Conservation (phyloP, 2,113 vertebrate genomes). For the Canis aureus region DNA sequence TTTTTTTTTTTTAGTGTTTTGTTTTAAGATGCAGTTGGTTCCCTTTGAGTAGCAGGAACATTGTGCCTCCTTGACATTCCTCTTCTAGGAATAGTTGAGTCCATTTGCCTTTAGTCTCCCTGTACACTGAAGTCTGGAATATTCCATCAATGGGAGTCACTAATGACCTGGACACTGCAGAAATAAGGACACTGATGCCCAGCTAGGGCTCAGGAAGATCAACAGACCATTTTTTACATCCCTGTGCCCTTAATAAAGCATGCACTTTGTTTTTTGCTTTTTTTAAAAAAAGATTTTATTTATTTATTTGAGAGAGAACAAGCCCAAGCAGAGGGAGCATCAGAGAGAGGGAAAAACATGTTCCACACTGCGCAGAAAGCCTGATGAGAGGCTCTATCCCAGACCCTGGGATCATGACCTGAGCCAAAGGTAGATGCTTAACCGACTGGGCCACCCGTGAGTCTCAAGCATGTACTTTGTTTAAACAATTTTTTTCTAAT, state of each 20-base stretch:
- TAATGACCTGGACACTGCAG: background rate
- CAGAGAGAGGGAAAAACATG: no score
- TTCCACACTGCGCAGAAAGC: no score
- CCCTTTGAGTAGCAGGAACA: background rate
- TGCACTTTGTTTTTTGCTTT: background rate
- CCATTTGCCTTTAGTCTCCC: background rate
- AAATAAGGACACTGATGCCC: background rate
- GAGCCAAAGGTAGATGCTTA: no score
- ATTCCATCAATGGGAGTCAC: background rate
- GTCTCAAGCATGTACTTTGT: background rate
- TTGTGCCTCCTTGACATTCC: background rate
- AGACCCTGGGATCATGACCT: no score
- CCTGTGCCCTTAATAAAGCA: background rate
- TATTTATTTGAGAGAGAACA: no score
- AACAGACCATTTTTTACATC: background rate
- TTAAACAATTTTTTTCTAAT: slow-evolving; percentile 29
- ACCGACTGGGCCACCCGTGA: no score
- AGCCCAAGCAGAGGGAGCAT: no score
- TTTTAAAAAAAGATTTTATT: no score
- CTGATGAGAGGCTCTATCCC: no score
- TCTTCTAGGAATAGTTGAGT: background rate
- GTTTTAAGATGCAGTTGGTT: background rate
- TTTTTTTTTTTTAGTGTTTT: background rate
- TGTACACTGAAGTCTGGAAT: background rate
- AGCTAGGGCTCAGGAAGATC: background rate